phyloP scores from a whole-genome alignment of 2,113 vertebrate genomes.

The Sturnira hondurensis region DNA sequence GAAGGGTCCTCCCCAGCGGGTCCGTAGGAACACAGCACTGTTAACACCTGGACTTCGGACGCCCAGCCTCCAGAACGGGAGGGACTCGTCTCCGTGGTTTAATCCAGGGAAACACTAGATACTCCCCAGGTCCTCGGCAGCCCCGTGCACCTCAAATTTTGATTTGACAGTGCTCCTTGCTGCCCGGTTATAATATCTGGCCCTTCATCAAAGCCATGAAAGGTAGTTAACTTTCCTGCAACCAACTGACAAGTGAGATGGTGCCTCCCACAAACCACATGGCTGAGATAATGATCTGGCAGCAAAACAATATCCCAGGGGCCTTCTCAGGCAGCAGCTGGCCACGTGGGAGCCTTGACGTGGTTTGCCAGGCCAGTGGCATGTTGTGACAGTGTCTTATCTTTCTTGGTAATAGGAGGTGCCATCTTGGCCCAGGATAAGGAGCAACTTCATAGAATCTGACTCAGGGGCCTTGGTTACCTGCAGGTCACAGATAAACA shows the following conservation, averaged over 20 bases:
- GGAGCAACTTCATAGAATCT: not conserved
- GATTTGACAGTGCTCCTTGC: not conserved
- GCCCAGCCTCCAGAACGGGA: not conserved
- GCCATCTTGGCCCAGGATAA: slow-evolving; percentile 22
- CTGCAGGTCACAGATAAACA: not conserved
- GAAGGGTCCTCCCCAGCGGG: not conserved
- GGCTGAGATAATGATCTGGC: not conserved
- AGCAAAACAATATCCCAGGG: not conserved
- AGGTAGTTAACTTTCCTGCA: not conserved
- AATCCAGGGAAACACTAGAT: not conserved
- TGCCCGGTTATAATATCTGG: not conserved
- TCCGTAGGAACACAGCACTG: not conserved
- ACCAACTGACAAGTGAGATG: not conserved
- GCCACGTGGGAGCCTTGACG: not conserved
- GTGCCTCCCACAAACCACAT: not conserved
- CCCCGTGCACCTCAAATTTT: not conserved
- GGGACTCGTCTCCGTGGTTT: not conserved
- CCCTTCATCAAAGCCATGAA: not conserved
- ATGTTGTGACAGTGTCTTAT: not conserved
- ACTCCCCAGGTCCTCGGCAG: not conserved
- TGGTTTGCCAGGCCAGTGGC: rapidly evolving
- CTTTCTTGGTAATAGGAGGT: slow-evolving; percentile 32
- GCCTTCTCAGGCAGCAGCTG: not conserved
- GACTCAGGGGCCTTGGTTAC: slow-evolving; percentile 15
- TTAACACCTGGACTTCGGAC: not conserved